Base-by-base conservation (phyloP, 2,888 invertebrate species). In the Theretra japonica region DNA sequence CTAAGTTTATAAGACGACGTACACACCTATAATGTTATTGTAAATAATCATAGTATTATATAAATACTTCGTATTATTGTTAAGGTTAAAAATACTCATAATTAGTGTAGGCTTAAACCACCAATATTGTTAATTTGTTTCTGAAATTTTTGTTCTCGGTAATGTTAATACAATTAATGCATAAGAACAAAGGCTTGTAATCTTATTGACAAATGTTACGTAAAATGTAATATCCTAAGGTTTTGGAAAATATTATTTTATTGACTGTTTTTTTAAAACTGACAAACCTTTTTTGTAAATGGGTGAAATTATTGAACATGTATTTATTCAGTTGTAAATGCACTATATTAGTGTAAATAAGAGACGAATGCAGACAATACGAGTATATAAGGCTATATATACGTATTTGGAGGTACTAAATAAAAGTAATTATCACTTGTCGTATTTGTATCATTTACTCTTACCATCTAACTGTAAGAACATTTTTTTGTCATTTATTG, bases 331-430 rank as follows among this genome's bases (percentile, higher is more conserved):
- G 81, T 82, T 84, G 72, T 86, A 88, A 86, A 83, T 93, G 93
- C 94, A 94, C 94, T 94, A 94, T 93, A 93, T 94, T 94, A 94
- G 94, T 94, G 94, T 93, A 90, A 91, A 82, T 82, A 88, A 86
- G 90, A 88, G 83, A 82, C 85, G 82, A 80, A 85, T 48, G 48
- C 41, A 65, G 65, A 48, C 77, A 80, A 83, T 79, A 80, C 75
- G 77, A 75, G 78, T 84, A 81, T 75, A 78, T 86, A 87, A 89
- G 83, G 80, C 79, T 86, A 84, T 86, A 82, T 73, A 68, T 77
- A 88, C 82, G 84, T 86, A 88, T 88, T 85, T 79, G 81, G 83
- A 84, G 86, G 86, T 88, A 86, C 86, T 87, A 87, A 87, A 84
- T 88, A 86, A 87, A 71, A 71, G 7, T 23, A 70, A 70, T 53